Evolutionary conservation across 2,797 vertebrate genomes (phyloP).

Genomic region (Ciconia nigra): DNA sequence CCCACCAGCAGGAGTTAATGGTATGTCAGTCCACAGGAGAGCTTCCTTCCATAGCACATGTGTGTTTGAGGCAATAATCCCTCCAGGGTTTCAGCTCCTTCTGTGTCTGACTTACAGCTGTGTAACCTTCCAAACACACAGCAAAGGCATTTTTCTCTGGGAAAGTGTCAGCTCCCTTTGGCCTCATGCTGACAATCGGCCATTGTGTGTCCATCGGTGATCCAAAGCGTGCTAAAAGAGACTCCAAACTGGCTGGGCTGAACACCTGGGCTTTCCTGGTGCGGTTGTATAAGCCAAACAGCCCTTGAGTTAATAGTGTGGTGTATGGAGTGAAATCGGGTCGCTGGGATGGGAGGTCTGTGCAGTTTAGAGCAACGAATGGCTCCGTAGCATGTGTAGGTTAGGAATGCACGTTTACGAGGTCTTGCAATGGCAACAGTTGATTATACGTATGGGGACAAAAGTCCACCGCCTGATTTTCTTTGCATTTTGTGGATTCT

Average conservation of each 20-base stretch:
- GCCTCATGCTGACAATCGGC: not conserved
- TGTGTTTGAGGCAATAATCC: not conserved
- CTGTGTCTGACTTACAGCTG: conserved; percentile 30
- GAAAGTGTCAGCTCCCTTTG: conserved; percentile 12
- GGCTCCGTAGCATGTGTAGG: not conserved
- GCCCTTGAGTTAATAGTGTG: not conserved
- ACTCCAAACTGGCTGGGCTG: not conserved
- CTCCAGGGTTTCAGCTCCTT: conserved; percentile 29
- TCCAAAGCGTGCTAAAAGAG: not conserved
- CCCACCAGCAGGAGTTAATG: conserved; percentile 52
- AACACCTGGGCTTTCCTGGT: conserved; percentile 6
- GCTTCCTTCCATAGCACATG: conserved; percentile 2
- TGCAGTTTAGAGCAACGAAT: not conserved
- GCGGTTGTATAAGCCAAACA: not conserved
- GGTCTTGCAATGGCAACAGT: not conserved
- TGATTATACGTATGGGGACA: not conserved
- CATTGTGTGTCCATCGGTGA: not conserved
- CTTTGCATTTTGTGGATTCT: not conserved
- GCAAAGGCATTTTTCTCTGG: conserved; percentile 51
- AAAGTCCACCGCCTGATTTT: not conserved
- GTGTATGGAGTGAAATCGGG: not conserved
- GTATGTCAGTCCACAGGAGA: not conserved
- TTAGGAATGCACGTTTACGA: not conserved
- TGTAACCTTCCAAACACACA: conserved; percentile 14
- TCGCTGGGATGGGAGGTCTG: not conserved